Base-by-base conservation (phyloP, 2,888 invertebrate genomes). In the Neoascia interrupta region DNA sequence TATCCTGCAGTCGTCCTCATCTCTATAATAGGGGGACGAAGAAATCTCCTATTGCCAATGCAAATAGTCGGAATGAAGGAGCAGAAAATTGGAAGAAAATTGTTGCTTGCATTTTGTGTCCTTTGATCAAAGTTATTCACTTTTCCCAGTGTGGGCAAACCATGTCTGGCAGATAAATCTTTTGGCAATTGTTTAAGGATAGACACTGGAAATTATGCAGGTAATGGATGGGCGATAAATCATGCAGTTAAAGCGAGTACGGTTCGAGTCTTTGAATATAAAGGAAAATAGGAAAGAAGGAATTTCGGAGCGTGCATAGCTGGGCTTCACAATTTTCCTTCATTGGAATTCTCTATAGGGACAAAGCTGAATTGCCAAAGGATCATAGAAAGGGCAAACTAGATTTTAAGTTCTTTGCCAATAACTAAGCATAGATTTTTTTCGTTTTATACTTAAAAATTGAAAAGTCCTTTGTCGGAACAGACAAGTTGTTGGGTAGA, bases 81-180 rank as follows among this genome's bases (percentile, higher is more conserved):
- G 43, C 28, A 6, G 15, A 16, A 47, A 45, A 26, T 15, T 18
- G 18, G 19, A 18, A 16, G 34, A 23, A 51, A 60, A 60, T 69
- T 58, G 58, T 72, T 76, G 70, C 64, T 76, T 76, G 58, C 64
- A 60, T 47, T 64, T 34, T 11, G 39, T 6, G 39, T 51, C 51
- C 72, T 70, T 64, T 76, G 64, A 64, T 64, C 76, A 72, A 76
- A 70, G 72, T 31, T 70, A 39, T 45, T 39, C 39, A 13, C 4
- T 6, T 31, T 31, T 3, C 8, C 31, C 13, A 26, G 37, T 47
- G 69, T 51, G 47, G 68, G 36, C 31, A 51, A 31, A 49, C 34
- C 13, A 68, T 70, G 64, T 76, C 76, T 76, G 70, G 21, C n/a
- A 53, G 43, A 70, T 60, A 70, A 64, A 64, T 64, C 37, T 58